Evolutionary conservation across 2,113 vertebrate species (phyloP).

Genomic region (Argyrosomus japonicus): DNA sequence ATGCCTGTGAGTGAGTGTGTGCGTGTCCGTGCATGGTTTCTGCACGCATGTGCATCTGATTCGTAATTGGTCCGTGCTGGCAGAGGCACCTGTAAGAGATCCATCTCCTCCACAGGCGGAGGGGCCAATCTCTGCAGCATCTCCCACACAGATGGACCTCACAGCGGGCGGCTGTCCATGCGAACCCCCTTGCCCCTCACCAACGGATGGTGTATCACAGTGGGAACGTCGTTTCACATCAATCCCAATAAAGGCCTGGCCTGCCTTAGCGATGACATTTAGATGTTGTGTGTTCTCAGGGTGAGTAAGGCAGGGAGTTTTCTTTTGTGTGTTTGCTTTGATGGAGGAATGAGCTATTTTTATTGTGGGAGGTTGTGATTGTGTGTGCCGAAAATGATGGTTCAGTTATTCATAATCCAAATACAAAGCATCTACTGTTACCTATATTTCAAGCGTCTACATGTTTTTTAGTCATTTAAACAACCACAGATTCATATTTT

Average conservation of each 20-base stretch:
- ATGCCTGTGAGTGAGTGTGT: conserved; percentile 8
- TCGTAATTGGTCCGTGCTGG: conserved; percentile 75
- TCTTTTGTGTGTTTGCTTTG: conserved; percentile 54
- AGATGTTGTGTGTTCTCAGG: conserved; percentile 43
- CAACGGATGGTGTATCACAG: conserved; percentile 69
- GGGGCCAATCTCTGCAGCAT: conserved; percentile 53
- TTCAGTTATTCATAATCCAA: neutral
- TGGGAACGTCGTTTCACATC: conserved; percentile 64
- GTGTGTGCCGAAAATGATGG: conserved; percentile 21
- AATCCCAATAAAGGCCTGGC: conserved; percentile 65
- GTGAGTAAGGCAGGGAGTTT: conserved; percentile 32
- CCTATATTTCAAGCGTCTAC: neutral
- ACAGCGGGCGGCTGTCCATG: conserved; percentile 58
- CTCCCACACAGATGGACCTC: conserved; percentile 78
- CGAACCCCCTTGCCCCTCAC: conserved; percentile 54
- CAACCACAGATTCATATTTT: neutral
- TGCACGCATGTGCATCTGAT: conserved; percentile 37
- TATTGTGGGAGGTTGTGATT: conserved; percentile 5
- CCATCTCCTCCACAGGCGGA: conserved; percentile 71
- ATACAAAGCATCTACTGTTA: conserved; percentile 6
- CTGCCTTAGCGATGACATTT: conserved; percentile 63
- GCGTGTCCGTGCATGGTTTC: neutral
- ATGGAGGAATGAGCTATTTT: conserved; percentile 2
- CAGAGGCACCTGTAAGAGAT: conserved; percentile 69
- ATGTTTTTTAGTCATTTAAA: neutral